Percentiles rank a stretch among this genome's conserved stretches.
Evolutionary conservation across 1,140 invertebrate genomes (phyloP).

Genomic region (Hydropsyche tenuis): DNA sequence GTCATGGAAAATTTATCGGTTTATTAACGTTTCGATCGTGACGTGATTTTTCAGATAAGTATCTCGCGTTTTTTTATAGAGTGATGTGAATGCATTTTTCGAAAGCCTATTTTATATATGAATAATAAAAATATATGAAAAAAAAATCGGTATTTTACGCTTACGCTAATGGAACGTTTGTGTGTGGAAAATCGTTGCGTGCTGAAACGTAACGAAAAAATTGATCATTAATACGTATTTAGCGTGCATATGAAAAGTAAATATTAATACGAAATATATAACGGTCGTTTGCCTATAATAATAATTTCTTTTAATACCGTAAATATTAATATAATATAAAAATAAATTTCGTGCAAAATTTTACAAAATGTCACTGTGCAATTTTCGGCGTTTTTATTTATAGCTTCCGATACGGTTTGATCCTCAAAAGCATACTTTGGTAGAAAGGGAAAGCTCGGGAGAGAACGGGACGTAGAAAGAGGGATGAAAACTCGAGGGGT

Average conservation of each 20-base stretch:
- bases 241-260: background rate
- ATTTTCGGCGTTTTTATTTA: too few species aligned
- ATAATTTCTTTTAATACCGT: too few species aligned
- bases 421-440: background rate
- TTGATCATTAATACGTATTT: constrained; percentile 9
- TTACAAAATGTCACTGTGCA: background rate
- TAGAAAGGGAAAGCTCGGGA: background rate
- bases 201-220: background rate
- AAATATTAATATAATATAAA: too few species aligned
- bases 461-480: background rate
- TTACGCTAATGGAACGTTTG: background rate
- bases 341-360: constrained; percentile 11
- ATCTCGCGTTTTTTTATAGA: too few species aligned
- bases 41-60: too few species aligned
- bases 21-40: too few species aligned
- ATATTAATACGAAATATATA: background rate
- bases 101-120: too few species aligned
- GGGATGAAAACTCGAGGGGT: background rate
- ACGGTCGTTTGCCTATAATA: background rate
- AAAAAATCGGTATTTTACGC: too few species aligned
- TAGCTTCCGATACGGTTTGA: too few species aligned
- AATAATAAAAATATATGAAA: too few species aligned
- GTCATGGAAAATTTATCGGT: too few species aligned
- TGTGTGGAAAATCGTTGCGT: background rate
- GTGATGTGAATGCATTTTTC: too few species aligned